Conservation (phyloP, 2,113 vertebrate genomes). For the Gallinago paraguaiae region DNA sequence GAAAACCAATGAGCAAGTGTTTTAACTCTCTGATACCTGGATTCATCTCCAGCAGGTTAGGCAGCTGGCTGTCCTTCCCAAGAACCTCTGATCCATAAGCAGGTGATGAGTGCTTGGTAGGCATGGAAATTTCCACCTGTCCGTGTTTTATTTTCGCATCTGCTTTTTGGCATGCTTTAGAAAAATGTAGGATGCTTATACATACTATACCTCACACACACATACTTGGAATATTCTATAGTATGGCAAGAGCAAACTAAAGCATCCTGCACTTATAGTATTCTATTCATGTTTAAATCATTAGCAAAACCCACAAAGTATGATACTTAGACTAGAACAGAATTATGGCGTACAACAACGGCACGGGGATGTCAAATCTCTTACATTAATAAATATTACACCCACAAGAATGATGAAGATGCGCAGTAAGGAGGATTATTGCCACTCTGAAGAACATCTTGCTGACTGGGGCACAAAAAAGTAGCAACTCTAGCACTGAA, state of each 20-base stretch:
- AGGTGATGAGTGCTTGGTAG: not conserved
- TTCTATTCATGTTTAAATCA: not conserved
- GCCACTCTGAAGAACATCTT: not conserved
- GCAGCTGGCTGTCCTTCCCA: constrained; percentile 11
- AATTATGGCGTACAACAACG: not conserved
- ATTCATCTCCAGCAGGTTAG: constrained; percentile 47
- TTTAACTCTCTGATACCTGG: constrained; percentile 84
- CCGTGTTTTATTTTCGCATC: not conserved
- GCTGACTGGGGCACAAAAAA: not conserved
- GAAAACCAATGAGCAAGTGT: constrained; percentile 79
- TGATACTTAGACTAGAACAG: not conserved
- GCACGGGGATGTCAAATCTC: not conserved
- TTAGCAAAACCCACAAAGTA: not conserved
- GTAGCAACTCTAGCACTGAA: not conserved
- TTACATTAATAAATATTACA: not conserved
- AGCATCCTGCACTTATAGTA: not conserved
- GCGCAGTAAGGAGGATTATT: not conserved
- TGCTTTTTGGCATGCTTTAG: not conserved
- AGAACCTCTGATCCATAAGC: constrained; percentile 20
- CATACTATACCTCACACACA: not conserved
- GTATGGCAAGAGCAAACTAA: constrained; percentile 1
- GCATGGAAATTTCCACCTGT: not conserved
- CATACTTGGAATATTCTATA: not conserved
- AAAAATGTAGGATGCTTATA: not conserved
- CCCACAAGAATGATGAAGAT: not conserved